Evolutionary conservation across 92 coral and sea anemone genomes (phyloP), one percentile per base, ranked within the genome.

Genomic region (Micromussa lordhowensis): DNA sequence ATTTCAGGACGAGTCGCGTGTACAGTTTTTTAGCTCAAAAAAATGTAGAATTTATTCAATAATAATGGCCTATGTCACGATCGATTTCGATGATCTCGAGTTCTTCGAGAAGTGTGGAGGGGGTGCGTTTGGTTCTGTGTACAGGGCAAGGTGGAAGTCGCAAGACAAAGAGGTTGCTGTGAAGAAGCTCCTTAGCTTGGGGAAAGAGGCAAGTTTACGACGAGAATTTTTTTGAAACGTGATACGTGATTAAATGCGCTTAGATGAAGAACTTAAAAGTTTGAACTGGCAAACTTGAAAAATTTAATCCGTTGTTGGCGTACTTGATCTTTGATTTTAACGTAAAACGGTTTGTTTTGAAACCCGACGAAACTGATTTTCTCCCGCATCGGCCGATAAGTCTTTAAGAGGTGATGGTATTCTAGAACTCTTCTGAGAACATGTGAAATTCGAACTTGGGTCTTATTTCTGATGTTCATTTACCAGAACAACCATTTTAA

Each of bases 61-160:
- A 68, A 72, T 3, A 22, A 95, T 95, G 98, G 77, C 92, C 66
- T 93, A 86, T 78, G 96, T 90, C 79, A 86, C 92, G 49, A 90
- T 95, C 17, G 90, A 86, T 30, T 91, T 93, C 76, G 93, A 88
- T 69, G 98, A 95, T 81, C 86, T 95, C 63, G 95, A 93, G 85
- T 95, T 93, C 70, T 92, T 83, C 64, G 98, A 95, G 86, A 91
- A 93, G 24, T 94, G 96, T 70, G 98, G 98, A 2, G 96, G 95
- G 30, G 98, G 98, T n/a, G 89, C 98, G 53, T 95, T 91, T 68
- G 98, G 98, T 4, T 93, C 98, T 13, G 98, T 95, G 40, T 95
- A 93, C 80, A 86, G 91, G 49, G 96, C 96, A 21, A 87, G 74
- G 24, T 95, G 96, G 98, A 78, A 77, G 64, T 94, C 98, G 24